Conservation (phyloP, 1,140 invertebrate genomes). For the Eupeodes corollae region DNA sequence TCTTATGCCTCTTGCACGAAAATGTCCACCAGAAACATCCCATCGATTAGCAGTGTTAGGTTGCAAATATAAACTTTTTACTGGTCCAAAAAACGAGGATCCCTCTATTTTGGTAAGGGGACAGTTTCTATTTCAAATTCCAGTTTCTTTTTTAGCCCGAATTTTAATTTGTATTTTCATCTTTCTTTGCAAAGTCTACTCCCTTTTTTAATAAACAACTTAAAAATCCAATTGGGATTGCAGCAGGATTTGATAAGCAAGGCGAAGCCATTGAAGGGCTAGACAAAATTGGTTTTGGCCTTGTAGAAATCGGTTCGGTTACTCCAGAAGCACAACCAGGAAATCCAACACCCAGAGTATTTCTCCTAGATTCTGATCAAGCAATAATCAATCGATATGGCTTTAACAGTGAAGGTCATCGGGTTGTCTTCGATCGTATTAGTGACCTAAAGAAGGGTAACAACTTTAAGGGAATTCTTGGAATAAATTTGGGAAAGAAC, state of each 20-base stretch:
- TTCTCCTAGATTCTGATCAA: constrained; percentile 69
- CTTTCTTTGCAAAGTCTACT: constrained; percentile 43
- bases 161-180: constrained; percentile 3
- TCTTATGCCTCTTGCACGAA: constrained; percentile 24
- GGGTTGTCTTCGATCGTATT: constrained; percentile 55
- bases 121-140: background rate
- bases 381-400: constrained; percentile 86
- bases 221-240: constrained; percentile 85
- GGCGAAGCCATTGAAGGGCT: constrained; percentile 80
- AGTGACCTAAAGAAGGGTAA: constrained; percentile 41
- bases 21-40: constrained; percentile 54
- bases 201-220: constrained; percentile 61
- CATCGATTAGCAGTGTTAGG: constrained; percentile 63
- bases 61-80: constrained; percentile 63
- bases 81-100: constrained; percentile 46
- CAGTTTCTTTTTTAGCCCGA: constrained; percentile 5
- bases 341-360: constrained; percentile 86
- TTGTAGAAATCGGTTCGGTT: constrained; percentile 93
- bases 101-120: constrained; percentile 47
- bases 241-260: constrained; percentile 97
- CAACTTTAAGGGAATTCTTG: constrained; percentile 52
- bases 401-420: constrained; percentile 93
- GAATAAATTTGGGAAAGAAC: constrained; percentile 94
- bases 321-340: constrained; percentile 87
- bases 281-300: constrained; percentile 80